Conservation (phyloP, 2,797 vertebrate genomes). For the Tragelaphus oryx region DNA sequence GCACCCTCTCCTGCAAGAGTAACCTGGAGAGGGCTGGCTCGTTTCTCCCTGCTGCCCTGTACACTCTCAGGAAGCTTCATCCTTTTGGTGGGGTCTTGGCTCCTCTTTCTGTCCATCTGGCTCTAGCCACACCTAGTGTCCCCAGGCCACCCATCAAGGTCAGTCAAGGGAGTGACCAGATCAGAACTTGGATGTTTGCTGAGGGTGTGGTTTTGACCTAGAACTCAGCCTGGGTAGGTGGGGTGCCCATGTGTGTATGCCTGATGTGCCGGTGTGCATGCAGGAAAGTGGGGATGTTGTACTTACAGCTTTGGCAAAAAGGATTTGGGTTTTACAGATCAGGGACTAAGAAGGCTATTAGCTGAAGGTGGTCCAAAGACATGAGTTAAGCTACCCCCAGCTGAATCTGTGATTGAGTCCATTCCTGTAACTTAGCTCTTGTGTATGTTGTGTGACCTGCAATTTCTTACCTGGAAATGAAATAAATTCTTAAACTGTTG, state of each 20-base stretch:
- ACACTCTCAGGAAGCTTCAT: neutral
- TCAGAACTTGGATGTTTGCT: neutral
- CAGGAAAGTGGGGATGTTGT: neutral
- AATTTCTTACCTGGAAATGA: neutral
- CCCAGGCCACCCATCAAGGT: neutral
- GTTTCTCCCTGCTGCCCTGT: neutral
- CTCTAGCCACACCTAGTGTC: neutral
- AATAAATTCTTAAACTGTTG: neutral
- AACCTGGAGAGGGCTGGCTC: neutral
- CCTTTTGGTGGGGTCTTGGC: neutral
- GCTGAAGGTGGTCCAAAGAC: neutral
- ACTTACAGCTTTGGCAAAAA: neutral
- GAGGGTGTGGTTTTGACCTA: neutral
- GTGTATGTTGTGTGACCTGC: neutral
- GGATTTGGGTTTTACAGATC: neutral
- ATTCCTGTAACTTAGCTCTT: neutral
- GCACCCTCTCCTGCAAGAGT: rapidly evolving
- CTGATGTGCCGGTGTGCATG: rapidly evolving
- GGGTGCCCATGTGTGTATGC: neutral
- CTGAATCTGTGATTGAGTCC: neutral
- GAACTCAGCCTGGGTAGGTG: neutral
- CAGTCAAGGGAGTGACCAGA: neutral
- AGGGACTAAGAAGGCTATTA: neutral
- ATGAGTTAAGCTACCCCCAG: neutral
- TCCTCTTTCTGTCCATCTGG: neutral